A percentile compares a stretch with the other conserved stretches of the same genome.
phyloP scores from a whole-genome alignment of 1,140 invertebrate genomes.

The Centruroides vittatus region DNA sequence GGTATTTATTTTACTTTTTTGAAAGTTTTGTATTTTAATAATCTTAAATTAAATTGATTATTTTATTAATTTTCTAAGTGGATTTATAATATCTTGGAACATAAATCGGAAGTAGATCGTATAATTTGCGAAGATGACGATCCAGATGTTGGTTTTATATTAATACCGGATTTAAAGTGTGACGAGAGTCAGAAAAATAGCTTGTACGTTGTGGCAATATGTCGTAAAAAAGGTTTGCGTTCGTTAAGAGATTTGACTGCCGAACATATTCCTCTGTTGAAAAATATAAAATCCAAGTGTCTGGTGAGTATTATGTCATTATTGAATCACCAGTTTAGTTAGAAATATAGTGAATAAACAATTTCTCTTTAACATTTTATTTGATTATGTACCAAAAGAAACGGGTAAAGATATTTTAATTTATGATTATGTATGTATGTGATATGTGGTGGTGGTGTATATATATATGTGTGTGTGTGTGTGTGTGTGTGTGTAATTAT shows the following conservation, averaged over 20 bases:
- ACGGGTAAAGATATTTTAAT: too few species aligned
- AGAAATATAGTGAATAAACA: not conserved
- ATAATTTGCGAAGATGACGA: constrained; percentile 73
- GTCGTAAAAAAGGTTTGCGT: constrained; percentile 51
- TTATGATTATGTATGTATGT: too few species aligned
- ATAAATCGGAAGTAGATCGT: constrained; percentile 71
- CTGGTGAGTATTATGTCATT: constrained; percentile 34
- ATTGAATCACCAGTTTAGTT: not conserved
- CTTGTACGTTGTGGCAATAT: constrained; percentile 70
- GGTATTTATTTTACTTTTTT: constrained; percentile 40
- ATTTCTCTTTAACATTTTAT: too few species aligned
- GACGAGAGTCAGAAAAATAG: constrained; percentile 40
- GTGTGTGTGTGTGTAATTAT: too few species aligned
- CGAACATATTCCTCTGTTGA: constrained; percentile 63
- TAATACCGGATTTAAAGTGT: constrained; percentile 91
- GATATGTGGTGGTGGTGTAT: too few species aligned
- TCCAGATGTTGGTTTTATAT: constrained; percentile 63
- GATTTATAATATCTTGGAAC: constrained; percentile 90
- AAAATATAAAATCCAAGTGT: constrained; percentile 59
- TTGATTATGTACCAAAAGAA: too few species aligned
- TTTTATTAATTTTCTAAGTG: constrained; percentile 49
- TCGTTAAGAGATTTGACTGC: constrained; percentile 67
- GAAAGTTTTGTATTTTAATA: not conserved
- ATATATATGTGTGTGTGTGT: too few species aligned
- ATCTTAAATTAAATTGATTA: not conserved